phyloP scores from a whole-genome alignment of 1,140 invertebrate species.

The Camponotus pennsylvanicus region DNA sequence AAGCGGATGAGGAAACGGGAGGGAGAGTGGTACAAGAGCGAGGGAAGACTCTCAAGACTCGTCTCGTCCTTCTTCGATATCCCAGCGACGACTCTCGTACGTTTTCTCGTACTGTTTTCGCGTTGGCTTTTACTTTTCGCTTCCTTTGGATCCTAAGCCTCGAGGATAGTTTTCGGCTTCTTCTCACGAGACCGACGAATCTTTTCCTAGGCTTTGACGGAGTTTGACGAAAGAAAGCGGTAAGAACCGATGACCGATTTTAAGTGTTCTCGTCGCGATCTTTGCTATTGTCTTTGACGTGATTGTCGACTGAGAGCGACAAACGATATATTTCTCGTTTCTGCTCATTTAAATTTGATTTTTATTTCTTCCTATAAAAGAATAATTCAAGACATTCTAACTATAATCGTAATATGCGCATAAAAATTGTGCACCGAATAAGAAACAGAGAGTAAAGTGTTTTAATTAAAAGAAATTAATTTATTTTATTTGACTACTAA shows the following conservation, averaged over 20 bases:
- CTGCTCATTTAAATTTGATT: neutral
- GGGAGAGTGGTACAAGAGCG: constrained; percentile 4
- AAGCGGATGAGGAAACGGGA: neutral
- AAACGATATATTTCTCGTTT: neutral
- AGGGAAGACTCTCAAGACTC: constrained; percentile 42
- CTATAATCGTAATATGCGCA: neutral
- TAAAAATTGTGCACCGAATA: neutral
- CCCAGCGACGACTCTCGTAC: constrained; percentile 31
- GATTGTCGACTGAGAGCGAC: neutral
- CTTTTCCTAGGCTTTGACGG: neutral
- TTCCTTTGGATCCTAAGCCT: constrained; percentile 31
- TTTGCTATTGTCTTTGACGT: neutral
- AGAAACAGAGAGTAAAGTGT: neutral
- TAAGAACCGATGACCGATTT: neutral
- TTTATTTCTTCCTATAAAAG: neutral
- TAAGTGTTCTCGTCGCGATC: neutral
- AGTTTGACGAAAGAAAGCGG: neutral
- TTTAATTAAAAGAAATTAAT: neutral
- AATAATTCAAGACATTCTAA: neutral
- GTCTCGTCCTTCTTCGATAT: constrained; percentile 53
- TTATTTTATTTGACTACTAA: neutral
- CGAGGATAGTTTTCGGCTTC: constrained; percentile 42
- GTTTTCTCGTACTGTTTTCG: constrained; percentile 24
- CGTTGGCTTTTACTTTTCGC: constrained; percentile 14
- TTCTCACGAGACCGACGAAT: neutral